phyloP scores from a whole-genome alignment of 2,113 vertebrate genomes.

The Myodes glareolus region DNA sequence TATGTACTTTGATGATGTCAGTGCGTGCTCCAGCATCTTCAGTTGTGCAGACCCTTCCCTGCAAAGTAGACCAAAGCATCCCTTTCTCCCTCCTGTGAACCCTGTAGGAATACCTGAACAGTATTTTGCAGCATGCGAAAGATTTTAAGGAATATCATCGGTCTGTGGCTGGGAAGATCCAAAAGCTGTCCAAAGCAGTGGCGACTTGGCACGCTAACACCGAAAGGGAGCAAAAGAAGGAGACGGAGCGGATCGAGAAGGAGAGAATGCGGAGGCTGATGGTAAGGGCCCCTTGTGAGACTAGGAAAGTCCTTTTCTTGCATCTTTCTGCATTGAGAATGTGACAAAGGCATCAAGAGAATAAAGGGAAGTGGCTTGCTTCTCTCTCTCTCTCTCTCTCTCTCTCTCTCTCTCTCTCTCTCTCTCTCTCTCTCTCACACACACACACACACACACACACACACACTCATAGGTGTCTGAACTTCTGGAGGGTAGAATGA shows the following conservation, averaged over 20 bases:
- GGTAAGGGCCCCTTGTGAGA: slow-evolving; percentile 86
- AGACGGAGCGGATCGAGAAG: slow-evolving; percentile 98
- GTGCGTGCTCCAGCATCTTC: not conserved
- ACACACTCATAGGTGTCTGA: not conserved
- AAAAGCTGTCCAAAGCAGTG: slow-evolving; percentile 96
- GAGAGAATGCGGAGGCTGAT: slow-evolving; percentile 98
- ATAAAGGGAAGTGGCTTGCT: not conserved
- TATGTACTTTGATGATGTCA: not conserved
- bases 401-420: too few species aligned
- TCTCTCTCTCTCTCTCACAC: not conserved
- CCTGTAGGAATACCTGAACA: slow-evolving; percentile 97
- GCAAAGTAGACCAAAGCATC: not conserved
- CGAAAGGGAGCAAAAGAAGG: slow-evolving; percentile 98
- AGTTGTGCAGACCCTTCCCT: accelerated
- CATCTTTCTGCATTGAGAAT: not conserved
- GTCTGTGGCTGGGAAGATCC: slow-evolving; percentile 96
- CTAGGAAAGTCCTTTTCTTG: too few species aligned
- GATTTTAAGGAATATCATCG: slow-evolving; percentile 99
- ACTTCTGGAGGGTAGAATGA: not conserved
- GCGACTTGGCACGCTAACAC: slow-evolving; percentile 99
- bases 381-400: too few species aligned
- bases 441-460: not conserved
- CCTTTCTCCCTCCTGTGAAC: not conserved
- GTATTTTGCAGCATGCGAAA: slow-evolving; percentile 98
- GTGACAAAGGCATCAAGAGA: not conserved